Evolutionary conservation across 2,888 invertebrate genomes (phyloP), one percentile per base, ranked within the genome.

Genomic region (Heliconius ismenius): DNA sequence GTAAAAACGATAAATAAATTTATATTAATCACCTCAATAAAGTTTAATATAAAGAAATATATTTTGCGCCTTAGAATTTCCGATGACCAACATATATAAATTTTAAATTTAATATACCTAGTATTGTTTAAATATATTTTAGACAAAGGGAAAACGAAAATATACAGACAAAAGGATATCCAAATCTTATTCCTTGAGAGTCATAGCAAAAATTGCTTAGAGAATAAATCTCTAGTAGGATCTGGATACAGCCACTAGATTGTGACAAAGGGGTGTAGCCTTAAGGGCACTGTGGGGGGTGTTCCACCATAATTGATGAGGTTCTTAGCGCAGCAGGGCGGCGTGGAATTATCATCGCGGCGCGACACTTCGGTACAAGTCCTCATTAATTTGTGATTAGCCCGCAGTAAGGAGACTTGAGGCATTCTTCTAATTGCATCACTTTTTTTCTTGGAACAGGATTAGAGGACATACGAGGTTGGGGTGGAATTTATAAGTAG

Each of bases 321-420:
- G 90, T 91, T 93, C 93, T 94, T 93, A 92, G 91, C 93, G 88
- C 94, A 89, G 92, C 91, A 89, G 93, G 92, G 92, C 86, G 89
- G 87, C 84, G 84, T 83, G 86, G 90, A 91, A 92, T 92, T 92
- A 92, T 93, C 92, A 92, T 92, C 88, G 89, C 87, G 85, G 85
- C 86, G 85, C 91, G 91, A 92, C 92, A 90, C 91, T 87, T 86
- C 86, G 87, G 86, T 91, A 92, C 92, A 91, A 92, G 90, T 87
- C 84, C 88, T 89, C 93, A 93, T 94, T 94, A 93, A 94, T 94
- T 93, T 90, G 90, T 93, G 93, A 93, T 93, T 94, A 93, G 93
- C 91, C 89, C 87, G 87, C 90, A 88, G 89, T 91, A 88, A 89
- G 85, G 87, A 89, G 87, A 89, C 90, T 90, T 78, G 84, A 86